Evolutionary conservation across 2,797 vertebrate species (phyloP).

Genomic region (Characodon lateralis): DNA sequence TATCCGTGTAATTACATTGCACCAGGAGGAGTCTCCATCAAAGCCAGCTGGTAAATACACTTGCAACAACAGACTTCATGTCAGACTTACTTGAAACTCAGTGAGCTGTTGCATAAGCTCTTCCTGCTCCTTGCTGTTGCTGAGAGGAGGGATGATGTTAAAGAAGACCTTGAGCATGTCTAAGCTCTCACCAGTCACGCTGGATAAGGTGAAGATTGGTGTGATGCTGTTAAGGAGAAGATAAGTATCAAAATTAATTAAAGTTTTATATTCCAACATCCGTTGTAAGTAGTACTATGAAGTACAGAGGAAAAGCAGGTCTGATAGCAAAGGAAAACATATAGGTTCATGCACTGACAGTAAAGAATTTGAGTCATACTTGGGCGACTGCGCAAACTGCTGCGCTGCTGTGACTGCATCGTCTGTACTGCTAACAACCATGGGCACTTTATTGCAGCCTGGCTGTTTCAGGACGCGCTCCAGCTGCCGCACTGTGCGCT

Average conservation of each 20-base stretch:
- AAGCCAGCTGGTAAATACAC: not conserved
- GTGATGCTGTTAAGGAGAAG: constrained; percentile 85
- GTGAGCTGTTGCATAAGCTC: constrained; percentile 98
- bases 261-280: not conserved
- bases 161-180: constrained; percentile 96
- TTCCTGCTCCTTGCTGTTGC: constrained; percentile 97
- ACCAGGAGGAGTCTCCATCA: not conserved
- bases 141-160: constrained; percentile 97
- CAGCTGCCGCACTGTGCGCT: constrained; percentile 94
- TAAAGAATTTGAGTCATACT: constrained; percentile 42
- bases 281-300: not conserved
- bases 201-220: constrained; percentile 95
- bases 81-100: constrained; percentile 90
- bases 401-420: constrained; percentile 97
- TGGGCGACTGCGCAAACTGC: constrained; percentile 91
- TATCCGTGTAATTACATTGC: not conserved
- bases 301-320: not conserved
- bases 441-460: constrained; percentile 95
- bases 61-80: not conserved
- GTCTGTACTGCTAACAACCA: constrained; percentile 88
- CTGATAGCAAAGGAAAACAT: not conserved
- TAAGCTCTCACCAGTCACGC: constrained; percentile 93
- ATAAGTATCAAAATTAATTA: not conserved
- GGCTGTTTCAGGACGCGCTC: constrained; percentile 95
- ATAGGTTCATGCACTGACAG: not conserved